Evolutionary conservation across 2,888 invertebrate species (phyloP).

Genomic region (Heliconius ismenius): DNA sequence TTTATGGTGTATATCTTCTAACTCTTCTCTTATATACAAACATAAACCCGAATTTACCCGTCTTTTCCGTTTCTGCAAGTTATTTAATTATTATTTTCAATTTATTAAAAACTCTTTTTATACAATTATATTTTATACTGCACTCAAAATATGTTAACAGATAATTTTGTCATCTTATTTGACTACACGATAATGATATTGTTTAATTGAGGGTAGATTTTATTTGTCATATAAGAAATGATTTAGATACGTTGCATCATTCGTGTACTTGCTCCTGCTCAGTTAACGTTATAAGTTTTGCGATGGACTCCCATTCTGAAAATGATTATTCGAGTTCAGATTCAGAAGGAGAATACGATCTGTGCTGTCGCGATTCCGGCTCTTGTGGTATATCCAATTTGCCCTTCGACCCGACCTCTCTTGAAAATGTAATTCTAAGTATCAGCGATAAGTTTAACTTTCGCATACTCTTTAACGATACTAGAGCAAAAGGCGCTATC

Average conservation of each 20-base stretch:
- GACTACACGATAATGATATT: background rate
- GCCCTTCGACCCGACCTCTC: constrained; percentile 61
- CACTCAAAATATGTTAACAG: background rate
- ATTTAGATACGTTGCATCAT: background rate
- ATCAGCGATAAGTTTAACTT: constrained; percentile 70
- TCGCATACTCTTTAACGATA: constrained; percentile 60
- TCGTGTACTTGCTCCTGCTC: background rate
- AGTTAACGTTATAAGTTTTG: background rate
- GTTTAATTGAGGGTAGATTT: constrained; percentile 4
- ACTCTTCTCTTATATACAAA: background rate
- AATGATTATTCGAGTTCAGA: constrained; percentile 52
- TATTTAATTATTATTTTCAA: background rate
- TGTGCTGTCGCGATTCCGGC: constrained; percentile 51
- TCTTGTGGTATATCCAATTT: constrained; percentile 54
- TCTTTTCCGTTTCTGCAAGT: background rate
- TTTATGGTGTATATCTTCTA: too few relatives aligned
- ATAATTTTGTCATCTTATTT: background rate
- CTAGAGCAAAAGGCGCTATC: constrained; percentile 56
- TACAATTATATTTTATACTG: background rate
- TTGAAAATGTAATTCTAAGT: constrained; percentile 66
- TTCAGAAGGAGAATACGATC: constrained; percentile 51
- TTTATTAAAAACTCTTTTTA: background rate
- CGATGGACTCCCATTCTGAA: constrained; percentile 52
- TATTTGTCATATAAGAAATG: background rate
- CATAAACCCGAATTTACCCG: background rate